Evolutionary conservation across 2,113 vertebrate species (phyloP).

Genomic region (Spea multiplicata): DNA sequence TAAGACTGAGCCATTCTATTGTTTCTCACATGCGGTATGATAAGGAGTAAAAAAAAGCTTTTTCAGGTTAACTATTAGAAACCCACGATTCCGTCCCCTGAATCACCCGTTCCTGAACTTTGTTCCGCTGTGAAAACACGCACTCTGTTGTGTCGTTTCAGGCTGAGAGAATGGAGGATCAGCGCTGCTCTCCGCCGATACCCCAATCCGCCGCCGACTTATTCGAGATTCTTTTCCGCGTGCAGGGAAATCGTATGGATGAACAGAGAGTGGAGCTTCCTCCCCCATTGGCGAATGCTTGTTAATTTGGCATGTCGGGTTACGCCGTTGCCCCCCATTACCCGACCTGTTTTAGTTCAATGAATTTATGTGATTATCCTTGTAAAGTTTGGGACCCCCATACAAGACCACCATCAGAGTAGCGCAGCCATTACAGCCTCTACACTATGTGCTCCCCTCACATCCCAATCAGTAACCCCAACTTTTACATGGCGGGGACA

Average conservation of each 20-base stretch:
- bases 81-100: too few relatives aligned
- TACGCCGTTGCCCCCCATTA: not conserved
- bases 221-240: slow-evolving; percentile 80
- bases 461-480: too few relatives aligned
- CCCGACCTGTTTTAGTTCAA: not conserved
- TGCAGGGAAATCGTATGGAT: slow-evolving; percentile 81
- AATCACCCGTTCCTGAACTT: not conserved
- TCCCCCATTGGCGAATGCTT: slow-evolving; percentile 48
- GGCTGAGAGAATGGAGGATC: slow-evolving; percentile 83
- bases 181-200: slow-evolving; percentile 78
- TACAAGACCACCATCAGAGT: not conserved
- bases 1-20: too few relatives aligned
- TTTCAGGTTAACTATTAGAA: too few relatives aligned
- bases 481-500: too few relatives aligned
- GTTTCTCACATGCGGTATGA: too few relatives aligned
- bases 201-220: slow-evolving; percentile 84
- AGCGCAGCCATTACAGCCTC: too few relatives aligned
- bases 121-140: not conserved
- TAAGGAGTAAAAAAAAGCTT: too few relatives aligned
- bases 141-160: slow-evolving; percentile 49
- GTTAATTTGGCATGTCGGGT: not conserved
- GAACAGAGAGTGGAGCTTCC: slow-evolving; percentile 77
- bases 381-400: not conserved
- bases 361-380: not conserved
- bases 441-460: too few relatives aligned